These are phyloP conservation scores for Dastarcus helophoroides DNA, from an alignment of 2,888 invertebrate species.

Conservation along the genomic window DNA sequence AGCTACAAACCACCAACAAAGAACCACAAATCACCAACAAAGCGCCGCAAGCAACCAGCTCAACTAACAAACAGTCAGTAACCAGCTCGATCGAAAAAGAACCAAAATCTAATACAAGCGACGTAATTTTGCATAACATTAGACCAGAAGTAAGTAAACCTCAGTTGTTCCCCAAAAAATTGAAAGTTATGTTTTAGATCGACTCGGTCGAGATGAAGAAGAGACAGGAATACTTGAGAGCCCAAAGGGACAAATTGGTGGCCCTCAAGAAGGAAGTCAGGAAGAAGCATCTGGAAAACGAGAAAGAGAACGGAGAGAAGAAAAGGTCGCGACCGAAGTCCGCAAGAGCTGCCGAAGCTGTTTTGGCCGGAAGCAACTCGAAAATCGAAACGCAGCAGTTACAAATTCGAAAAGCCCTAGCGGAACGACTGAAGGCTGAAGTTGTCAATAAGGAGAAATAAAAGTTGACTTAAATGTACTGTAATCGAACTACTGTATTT, in stretches of 20 bases:
- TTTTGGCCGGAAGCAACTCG: conserved; percentile 42
- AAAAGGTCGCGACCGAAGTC: conserved; percentile 51
- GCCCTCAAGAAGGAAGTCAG: conserved; percentile 82
- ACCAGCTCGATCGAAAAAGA: too few relatives aligned
- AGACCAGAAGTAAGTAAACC: too few relatives aligned
- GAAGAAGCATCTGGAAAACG: conserved; percentile 60
- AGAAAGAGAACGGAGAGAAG: conserved; percentile 26
- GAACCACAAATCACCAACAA: too few relatives aligned
- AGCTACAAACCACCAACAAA: too few relatives aligned
- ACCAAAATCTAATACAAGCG: too few relatives aligned
- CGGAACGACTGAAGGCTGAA: conserved; percentile 73
- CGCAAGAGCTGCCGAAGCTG: conserved; percentile 60
- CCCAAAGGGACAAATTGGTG: conserved; percentile 83
- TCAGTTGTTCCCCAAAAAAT: too few relatives aligned
- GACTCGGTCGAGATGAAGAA: conserved; percentile 56
- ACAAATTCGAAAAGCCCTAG: conserved; percentile 71
- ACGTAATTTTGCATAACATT: too few relatives aligned
- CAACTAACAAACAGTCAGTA: too few relatives aligned
- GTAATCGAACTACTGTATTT: too few relatives aligned
- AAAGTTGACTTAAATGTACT: conserved; percentile 1
- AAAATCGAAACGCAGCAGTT: conserved; percentile 46
- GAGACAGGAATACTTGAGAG: conserved; percentile 74
- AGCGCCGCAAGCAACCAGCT: too few relatives aligned
- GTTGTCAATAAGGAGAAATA: conserved; percentile 44
- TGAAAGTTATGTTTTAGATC: too few relatives aligned